A percentile compares a stretch with the other conserved stretches of the same genome.
Conservation (phyloP, 2,797 vertebrate species). For the Catostomus latipinnis region DNA sequence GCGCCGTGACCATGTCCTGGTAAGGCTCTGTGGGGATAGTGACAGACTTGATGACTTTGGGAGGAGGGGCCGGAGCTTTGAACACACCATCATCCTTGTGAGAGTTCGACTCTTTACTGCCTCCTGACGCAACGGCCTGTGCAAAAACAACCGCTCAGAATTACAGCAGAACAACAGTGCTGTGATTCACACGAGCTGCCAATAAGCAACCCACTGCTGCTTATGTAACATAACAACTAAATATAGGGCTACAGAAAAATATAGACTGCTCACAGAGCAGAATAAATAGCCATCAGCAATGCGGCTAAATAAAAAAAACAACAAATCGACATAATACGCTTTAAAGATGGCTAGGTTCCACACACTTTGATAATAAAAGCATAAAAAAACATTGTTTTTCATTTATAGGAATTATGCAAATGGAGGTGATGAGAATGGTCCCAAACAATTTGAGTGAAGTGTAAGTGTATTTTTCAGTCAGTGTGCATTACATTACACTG, state of each 20-base stretch:
- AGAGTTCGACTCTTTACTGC: constrained; percentile 76
- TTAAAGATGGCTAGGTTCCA: not conserved
- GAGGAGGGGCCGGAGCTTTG: constrained; percentile 94
- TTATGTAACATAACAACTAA: constrained; percentile 29
- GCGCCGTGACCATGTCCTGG: constrained; percentile 94
- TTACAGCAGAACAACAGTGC: constrained; percentile 20
- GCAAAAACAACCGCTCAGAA: not conserved
- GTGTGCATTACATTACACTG: constrained; percentile 1
- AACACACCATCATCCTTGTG: constrained; percentile 94
- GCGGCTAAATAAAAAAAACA: constrained; percentile 8
- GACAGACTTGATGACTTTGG: constrained; percentile 95
- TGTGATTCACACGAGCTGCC: constrained; percentile 18
- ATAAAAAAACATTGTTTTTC: not conserved
- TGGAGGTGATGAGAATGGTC: not conserved
- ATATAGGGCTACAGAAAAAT: constrained; percentile 27
- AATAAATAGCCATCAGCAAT: not conserved
- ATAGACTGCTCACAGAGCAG: constrained; percentile 25
- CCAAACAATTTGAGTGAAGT: constrained; percentile 9
- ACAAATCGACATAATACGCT: not conserved
- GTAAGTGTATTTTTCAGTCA: constrained; percentile 19
- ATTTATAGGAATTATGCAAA: not conserved
- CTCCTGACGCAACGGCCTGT: constrained; percentile 61
- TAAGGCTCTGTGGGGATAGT: constrained; percentile 91
- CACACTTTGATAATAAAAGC: not conserved
- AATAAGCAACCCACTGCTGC: constrained; percentile 29